Conservation (phyloP, 2,888 invertebrate species). For the Oasisia sp. region DNA sequence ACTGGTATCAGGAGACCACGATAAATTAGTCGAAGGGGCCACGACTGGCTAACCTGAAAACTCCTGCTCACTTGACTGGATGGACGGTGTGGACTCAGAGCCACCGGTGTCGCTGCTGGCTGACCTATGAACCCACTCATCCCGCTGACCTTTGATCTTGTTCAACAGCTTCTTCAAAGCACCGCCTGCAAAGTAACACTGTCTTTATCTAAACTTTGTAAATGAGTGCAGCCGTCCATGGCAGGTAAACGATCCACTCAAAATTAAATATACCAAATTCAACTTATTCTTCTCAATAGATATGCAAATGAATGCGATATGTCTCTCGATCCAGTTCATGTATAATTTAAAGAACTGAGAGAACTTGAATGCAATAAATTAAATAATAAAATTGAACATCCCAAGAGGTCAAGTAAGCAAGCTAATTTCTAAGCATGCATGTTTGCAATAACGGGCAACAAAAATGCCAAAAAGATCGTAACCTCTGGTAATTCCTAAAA, state of each 20-base stretch:
- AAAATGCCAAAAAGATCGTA: no score
- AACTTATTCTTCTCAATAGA: not conserved
- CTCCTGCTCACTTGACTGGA: not conserved
- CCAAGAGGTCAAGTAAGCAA: no score
- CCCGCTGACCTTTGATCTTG: conserved; percentile 26
- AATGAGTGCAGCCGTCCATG: not conserved
- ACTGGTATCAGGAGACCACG: not conserved
- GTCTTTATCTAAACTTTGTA: not conserved
- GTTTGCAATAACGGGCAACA: no score
- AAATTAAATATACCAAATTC: conserved; percentile 11
- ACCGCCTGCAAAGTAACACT: not conserved
- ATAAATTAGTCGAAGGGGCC: not conserved
- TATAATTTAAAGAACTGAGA: no score
- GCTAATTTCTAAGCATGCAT: no score
- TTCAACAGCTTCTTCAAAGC: conserved; percentile 19
- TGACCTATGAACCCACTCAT: conserved; percentile 14
- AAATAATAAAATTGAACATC: no score
- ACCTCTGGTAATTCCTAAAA: no score
- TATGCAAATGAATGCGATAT: not conserved
- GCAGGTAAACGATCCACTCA: not conserved
- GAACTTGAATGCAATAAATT: no score
- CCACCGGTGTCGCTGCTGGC: not conserved
- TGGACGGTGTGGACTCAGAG: not conserved
- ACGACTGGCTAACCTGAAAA: not conserved
- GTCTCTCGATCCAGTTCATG: not conserved